Evolutionary conservation across 1,140 invertebrate genomes (phyloP).

Genomic region (Phthorimaea operculella): DNA sequence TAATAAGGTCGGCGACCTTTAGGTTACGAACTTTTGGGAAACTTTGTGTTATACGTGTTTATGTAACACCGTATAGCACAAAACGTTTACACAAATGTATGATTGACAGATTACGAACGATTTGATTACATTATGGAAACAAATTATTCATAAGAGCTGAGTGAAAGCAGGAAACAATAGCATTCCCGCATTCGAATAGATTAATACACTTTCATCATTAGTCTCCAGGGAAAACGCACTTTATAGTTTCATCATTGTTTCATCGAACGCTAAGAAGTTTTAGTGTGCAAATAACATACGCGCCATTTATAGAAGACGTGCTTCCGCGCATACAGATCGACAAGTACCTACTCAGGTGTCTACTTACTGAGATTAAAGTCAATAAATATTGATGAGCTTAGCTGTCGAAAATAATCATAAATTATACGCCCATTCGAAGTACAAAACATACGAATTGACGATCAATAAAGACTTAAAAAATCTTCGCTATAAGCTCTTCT

Average conservation of each 20-base stretch:
- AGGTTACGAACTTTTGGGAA: too few relatives aligned
- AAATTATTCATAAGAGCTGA: not conserved
- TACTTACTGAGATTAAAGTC: too few relatives aligned
- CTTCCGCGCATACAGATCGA: not conserved
- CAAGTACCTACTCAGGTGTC: too few relatives aligned
- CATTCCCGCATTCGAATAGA: not conserved
- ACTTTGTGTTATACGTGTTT: too few relatives aligned
- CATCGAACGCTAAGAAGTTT: too few relatives aligned
- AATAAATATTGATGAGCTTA: too few relatives aligned
- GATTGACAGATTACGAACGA: too few relatives aligned
- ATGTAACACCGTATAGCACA: too few relatives aligned
- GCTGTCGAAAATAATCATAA: not conserved
- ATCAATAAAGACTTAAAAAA: not conserved
- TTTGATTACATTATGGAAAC: too few relatives aligned
- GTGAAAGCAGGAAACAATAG: conserved; percentile 15
- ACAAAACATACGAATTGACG: not conserved
- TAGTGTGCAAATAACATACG: not conserved
- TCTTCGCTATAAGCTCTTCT: not conserved
- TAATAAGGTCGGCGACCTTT: too few relatives aligned
- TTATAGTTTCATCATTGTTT: too few relatives aligned
- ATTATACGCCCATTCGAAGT: conserved; percentile 1
- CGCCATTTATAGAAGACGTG: not conserved
- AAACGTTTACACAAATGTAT: too few relatives aligned
- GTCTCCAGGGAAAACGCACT: not conserved
- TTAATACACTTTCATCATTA: not conserved